Base-by-base conservation (phyloP, 2,888 invertebrate species). In the Eristalinus aeneus region DNA sequence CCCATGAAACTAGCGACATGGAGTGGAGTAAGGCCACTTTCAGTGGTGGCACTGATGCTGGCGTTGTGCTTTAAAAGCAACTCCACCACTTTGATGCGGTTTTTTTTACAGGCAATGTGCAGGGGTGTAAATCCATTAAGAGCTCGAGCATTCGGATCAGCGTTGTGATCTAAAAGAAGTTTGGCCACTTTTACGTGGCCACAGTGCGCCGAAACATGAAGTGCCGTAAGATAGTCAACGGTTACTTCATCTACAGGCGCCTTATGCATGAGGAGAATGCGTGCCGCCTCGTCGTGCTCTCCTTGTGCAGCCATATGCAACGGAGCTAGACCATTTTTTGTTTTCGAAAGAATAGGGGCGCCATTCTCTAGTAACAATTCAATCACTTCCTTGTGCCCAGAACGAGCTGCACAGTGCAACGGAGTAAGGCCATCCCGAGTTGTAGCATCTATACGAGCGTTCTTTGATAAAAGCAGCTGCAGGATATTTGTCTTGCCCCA, bases 1-100 rank as follows among this genome's bases (percentile, higher is more conserved):
- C 99, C 99, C 99, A 99, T 99, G 94, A 99, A 99, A 89, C 98
- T 96, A 8, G 99, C 98, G 85, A 99, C 99, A 93, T 99, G 99
- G 31, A 99, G 94, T 0, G 99, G 98, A 2, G 99, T 99, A 89
- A 99, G 93, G 0, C 99, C 99, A 31, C 95, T 95, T 89, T 96
- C 96, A 0, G 96, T 96, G 0, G 95, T 96, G 5, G 95, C 95
- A 65, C 95, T 94, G 89, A 95, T 91, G 93, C 96, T 96, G 16
- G 98, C 99, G 79, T 98, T 98, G 93, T 98, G 97, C 93, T 98
- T 98, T 85, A 99, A 94, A 73, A 99, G 94, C 85, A 99, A 93
- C 92, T 99, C 99, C 8, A 98, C 98, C 0, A 91, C 96, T 93
- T 98, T 98, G 89, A 98, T 97, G 73, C 99, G 94, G 93, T 99